A percentile compares a stretch with the other conserved stretches of the same genome.
phyloP scores from a whole-genome alignment of 2,888 invertebrate species.

The Tachina fera region DNA sequence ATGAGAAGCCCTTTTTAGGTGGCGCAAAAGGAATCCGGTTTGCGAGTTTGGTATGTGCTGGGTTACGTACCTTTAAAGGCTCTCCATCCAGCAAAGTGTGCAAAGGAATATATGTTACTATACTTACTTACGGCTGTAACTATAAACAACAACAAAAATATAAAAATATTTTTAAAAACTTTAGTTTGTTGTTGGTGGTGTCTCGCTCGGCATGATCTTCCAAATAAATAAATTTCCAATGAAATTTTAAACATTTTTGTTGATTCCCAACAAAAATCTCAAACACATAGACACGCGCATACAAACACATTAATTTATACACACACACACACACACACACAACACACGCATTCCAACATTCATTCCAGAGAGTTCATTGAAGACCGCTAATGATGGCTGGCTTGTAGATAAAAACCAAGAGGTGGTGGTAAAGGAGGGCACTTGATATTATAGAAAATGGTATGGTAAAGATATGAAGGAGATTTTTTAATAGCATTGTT shows the following conservation, averaged over 20 bases:
- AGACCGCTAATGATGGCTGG: slow-evolving; percentile 56
- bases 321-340: background rate
- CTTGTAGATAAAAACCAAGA: background rate
- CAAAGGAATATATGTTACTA: slow-evolving; percentile 10
- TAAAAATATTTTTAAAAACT: slow-evolving; percentile 37
- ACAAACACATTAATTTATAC: background rate
- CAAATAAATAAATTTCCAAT: slow-evolving; percentile 70
- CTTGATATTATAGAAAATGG: slow-evolving; percentile 50
- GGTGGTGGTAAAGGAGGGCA: slow-evolving; percentile 47
- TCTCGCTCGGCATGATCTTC: slow-evolving; percentile 67
- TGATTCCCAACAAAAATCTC: slow-evolving; percentile 39
- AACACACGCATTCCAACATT: background rate
- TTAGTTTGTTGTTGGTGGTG: slow-evolving; percentile 58
- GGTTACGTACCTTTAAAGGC: slow-evolving; percentile 50
- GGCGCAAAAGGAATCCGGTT: slow-evolving; percentile 71
- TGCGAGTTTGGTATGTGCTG: slow-evolving; percentile 58
- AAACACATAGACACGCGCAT: slow-evolving; percentile 6
- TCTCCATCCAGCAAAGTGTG: slow-evolving; percentile 10
- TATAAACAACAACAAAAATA: slow-evolving; percentile 13
- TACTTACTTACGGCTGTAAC: slow-evolving; percentile 1
- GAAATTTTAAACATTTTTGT: slow-evolving; percentile 68
- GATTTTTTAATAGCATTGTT: slow-evolving; percentile 69
- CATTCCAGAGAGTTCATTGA: slow-evolving; percentile 56
- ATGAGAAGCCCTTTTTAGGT: slow-evolving; percentile 69
- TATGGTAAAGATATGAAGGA: slow-evolving; percentile 49